A percentile compares a stretch with the other conserved stretches of the same genome.
Evolutionary conservation across 2,113 vertebrate genomes (phyloP).

Genomic region (Anoplopoma fimbria): DNA sequence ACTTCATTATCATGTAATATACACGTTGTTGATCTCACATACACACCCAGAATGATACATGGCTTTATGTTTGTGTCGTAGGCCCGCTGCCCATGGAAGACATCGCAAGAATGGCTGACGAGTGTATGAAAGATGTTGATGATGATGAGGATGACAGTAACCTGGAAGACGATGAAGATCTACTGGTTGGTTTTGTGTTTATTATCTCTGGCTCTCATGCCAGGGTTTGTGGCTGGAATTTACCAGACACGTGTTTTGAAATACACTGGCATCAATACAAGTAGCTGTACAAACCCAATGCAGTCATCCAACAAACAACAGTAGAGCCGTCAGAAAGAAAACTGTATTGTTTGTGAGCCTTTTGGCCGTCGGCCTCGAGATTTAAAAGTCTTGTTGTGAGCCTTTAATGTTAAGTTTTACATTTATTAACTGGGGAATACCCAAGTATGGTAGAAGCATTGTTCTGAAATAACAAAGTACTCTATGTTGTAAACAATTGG

Average conservation of each 20-base stretch:
- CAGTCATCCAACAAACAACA: not conserved
- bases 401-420: not conserved
- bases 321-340: not conserved
- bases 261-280: not conserved
- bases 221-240: not conserved
- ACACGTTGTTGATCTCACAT: not conserved
- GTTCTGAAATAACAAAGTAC: not conserved
- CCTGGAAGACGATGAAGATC: constrained; percentile 89
- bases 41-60: not conserved
- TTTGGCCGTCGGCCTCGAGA: not conserved
- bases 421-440: not conserved
- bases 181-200: constrained; percentile 85
- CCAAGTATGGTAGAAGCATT: not conserved
- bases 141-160: constrained; percentile 86
- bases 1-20: not conserved
- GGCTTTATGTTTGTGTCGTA: constrained; percentile 66
- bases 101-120: constrained; percentile 93
- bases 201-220: not conserved
- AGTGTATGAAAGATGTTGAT: constrained; percentile 93
- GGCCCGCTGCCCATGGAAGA: constrained; percentile 94
- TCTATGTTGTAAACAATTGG: not conserved
- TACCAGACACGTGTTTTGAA: not conserved
- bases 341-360: not conserved
- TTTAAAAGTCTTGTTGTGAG: not conserved
- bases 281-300: not conserved